Base-by-base conservation (phyloP, 2,797 vertebrate genomes). In the Ctenopoma multispine region DNA sequence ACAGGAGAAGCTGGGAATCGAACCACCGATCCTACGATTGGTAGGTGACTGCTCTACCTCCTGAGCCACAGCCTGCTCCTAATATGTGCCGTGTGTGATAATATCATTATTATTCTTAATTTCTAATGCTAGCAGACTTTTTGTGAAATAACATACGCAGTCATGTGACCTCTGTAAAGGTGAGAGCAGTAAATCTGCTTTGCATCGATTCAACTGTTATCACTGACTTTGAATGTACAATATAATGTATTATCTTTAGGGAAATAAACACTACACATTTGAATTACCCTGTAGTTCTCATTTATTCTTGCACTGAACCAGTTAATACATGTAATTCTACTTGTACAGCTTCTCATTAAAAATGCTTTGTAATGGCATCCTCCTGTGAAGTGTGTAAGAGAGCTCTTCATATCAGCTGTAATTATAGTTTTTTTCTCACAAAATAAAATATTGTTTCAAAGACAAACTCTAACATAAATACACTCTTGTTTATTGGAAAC, bases 261-360 rank as follows among this genome's bases (percentile, higher is more conserved):
- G 80, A 84, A 90, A 89, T 89, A 79, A 88, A 79, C n/a, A 64
- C 49, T n/a, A 62, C 53, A 55, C 18, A 31, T 70, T 91, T 88
- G 85, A 92, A 89, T 90, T 68, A 87, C 47, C 62, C 69, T 79
- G 77, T 88, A 81, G 75, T 82, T 82, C 57, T 88, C 83, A 84
- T 91, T 90, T 77, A 87, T 86, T 85, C 79, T 57, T 71, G 69
- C 69, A 79, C 77, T 58, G 72, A 91, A 78, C 51, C 83, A 89
- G 89, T 93, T 91, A 92, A 91, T 89, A 87, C 69, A 85, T 86
- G 84, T 90, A 90, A 91, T 89, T 85, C 84, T 81, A 72, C 84
- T 87, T 86, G 74, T 88, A 87, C 90, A 87, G 76, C 60, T 67
- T 83, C 80, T 81, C 76, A 88, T 91, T 87, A 84, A 89, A 89